These are phyloP conservation scores for Meloe dianella DNA, from an alignment of 2,888 invertebrate genomes.

Conservation along the genomic window DNA sequence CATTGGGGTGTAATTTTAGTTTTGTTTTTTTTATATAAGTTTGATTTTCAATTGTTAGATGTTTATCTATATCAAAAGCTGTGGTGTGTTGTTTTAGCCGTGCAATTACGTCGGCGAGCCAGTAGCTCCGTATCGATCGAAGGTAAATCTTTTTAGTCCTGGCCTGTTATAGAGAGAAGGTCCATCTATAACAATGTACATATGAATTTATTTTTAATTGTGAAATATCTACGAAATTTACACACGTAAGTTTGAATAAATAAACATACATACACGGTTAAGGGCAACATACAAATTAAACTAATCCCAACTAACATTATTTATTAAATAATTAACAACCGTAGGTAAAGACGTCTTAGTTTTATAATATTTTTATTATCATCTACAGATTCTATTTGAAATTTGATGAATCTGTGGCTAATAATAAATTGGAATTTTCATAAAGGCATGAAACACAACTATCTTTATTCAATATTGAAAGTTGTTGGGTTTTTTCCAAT, in stretches of 20 bases:
- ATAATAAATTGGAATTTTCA: neutral
- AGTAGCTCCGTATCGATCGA: slow-evolving; percentile 60
- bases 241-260: slow-evolving; percentile 44
- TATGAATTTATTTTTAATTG: neutral
- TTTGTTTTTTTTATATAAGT: slow-evolving; percentile 14
- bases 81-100: slow-evolving; percentile 60
- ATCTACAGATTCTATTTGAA: neutral
- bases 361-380: neutral
- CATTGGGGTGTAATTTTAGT: slow-evolving; percentile 29
- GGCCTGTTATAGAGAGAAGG: slow-evolving; percentile 40
- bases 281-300: neutral
- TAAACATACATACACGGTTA: slow-evolving; percentile 27
- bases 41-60: slow-evolving; percentile 30
- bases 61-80: slow-evolving; percentile 46
- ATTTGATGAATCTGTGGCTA: neutral
- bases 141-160: slow-evolving; percentile 59
- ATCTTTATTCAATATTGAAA: no score
- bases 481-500: no score
- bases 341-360: neutral
- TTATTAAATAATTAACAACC: neutral
- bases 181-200: slow-evolving; percentile 26
- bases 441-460: no score
- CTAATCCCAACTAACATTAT: neutral
- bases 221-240: slow-evolving; percentile 28
- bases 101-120: slow-evolving; percentile 61